These are phyloP conservation scores for Eilema caniola DNA, from an alignment of 2,888 invertebrate genomes.

Conservation along the genomic window DNA sequence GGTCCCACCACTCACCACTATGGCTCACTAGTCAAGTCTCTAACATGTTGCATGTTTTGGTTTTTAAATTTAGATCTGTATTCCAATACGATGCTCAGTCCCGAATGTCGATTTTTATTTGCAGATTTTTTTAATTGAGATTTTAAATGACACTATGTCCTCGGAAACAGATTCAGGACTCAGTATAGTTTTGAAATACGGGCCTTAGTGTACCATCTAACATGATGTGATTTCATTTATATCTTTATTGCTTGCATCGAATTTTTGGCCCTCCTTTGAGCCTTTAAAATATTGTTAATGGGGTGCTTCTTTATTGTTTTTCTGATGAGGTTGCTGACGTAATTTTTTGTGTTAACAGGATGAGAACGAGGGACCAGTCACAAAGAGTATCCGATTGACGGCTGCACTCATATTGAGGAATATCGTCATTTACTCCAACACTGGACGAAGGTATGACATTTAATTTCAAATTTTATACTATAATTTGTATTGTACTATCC, in stretches of 20 bases:
- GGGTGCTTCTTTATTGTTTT: not conserved
- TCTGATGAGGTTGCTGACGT: not conserved
- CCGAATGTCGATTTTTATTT: no score
- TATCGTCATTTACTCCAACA: slow-evolving; percentile 97
- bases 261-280: not conserved
- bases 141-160: no score
- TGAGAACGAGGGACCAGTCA: slow-evolving; percentile 99
- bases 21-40: no score
- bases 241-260: not conserved
- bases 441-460: slow-evolving; percentile 93
- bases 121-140: no score
- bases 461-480: not conserved
- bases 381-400: slow-evolving; percentile 99
- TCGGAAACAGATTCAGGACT: no score
- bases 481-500: no score
- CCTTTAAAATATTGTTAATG: not conserved
- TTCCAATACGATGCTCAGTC: no score
- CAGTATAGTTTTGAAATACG: not conserved
- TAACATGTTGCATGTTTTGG: slow-evolving; percentile 9
- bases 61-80: no score
- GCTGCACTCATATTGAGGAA: slow-evolving; percentile 98
- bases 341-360: slow-evolving; percentile 88
- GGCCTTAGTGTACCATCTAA: not conserved
- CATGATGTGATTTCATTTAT: not conserved
- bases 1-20: no score